These are phyloP conservation scores for Poeciliopsis presidionis DNA, from an alignment of 2,797 vertebrate species.

Conservation along the genomic window DNA sequence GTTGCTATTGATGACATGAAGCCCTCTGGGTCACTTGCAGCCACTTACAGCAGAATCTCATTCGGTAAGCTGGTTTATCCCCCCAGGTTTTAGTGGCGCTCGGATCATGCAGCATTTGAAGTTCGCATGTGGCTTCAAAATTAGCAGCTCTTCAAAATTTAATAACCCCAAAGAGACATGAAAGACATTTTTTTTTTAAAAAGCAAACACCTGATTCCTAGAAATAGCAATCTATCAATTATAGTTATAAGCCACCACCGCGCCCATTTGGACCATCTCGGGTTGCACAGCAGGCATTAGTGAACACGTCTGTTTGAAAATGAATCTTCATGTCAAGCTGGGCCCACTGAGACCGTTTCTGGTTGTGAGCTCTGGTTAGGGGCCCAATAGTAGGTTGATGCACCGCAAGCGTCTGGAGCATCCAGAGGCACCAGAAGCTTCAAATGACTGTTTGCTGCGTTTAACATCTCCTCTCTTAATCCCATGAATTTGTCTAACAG, in stretches of 20 bases:
- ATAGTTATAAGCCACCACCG: neutral
- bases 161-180: neutral
- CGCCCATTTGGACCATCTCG: too few species aligned
- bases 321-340: too few species aligned
- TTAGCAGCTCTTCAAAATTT: neutral
- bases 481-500: too few species aligned
- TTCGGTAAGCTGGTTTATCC: conserved; percentile 6
- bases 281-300: too few species aligned
- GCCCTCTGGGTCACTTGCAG: neutral
- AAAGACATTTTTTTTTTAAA: neutral
- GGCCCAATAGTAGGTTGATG: too few species aligned
- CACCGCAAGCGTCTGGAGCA: too few species aligned
- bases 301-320: too few species aligned
- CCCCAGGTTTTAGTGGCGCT: neutral
- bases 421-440: too few species aligned
- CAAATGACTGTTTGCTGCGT: too few species aligned
- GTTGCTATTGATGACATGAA: neutral
- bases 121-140: conserved; percentile 1
- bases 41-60: conserved; percentile 2
- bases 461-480: too few species aligned
- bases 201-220: neutral
- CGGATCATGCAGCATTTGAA: neutral
- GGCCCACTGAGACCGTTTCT: too few species aligned
- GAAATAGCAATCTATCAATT: neutral
- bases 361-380: too few species aligned